Evolutionary conservation across 2,888 invertebrate genomes (phyloP).

Genomic region (Cataglyphis albicans): DNA sequence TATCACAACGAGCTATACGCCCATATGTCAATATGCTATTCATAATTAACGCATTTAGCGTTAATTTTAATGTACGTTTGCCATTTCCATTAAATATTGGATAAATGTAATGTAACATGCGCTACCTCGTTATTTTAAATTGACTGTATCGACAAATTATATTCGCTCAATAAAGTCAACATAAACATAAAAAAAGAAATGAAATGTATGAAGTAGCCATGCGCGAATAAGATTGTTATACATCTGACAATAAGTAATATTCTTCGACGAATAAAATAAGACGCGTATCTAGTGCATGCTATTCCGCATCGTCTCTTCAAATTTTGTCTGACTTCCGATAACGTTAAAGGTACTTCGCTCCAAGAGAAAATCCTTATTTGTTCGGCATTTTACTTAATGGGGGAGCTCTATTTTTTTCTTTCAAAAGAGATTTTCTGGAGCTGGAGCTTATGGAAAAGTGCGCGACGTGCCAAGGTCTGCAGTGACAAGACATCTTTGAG

Average conservation of each 20-base stretch:
- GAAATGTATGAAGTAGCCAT: not conserved
- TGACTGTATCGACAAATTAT: slow-evolving; percentile 16
- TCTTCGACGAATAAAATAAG: slow-evolving; percentile 60
- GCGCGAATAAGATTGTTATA: slow-evolving; percentile 17
- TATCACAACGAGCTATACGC: slow-evolving; percentile 42
- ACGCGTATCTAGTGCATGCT: slow-evolving; percentile 30
- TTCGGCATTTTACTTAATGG: slow-evolving; percentile 78
- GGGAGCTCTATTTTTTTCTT: slow-evolving; percentile 70
- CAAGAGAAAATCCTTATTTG: slow-evolving; percentile 73
- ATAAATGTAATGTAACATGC: slow-evolving; percentile 27
- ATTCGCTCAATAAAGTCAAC: not conserved
- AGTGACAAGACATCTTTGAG: slow-evolving; percentile 61
- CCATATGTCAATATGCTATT: slow-evolving; percentile 53
- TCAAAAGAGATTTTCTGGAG: slow-evolving; percentile 68
- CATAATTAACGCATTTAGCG: slow-evolving; percentile 46
- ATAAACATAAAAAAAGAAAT: not conserved
- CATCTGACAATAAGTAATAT: slow-evolving; percentile 44
- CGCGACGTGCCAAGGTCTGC: slow-evolving; percentile 58
- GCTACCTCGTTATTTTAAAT: slow-evolving; percentile 8
- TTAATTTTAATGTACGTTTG: slow-evolving; percentile 43
- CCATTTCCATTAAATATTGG: slow-evolving; percentile 35
- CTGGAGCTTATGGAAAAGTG: slow-evolving; percentile 60
- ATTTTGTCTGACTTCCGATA: slow-evolving; percentile 69
- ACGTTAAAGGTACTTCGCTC: slow-evolving; percentile 61
- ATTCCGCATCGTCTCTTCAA: slow-evolving; percentile 70